Evolutionary conservation across 2,797 vertebrate genomes (phyloP).

Genomic region (Tadarida brasiliensis): DNA sequence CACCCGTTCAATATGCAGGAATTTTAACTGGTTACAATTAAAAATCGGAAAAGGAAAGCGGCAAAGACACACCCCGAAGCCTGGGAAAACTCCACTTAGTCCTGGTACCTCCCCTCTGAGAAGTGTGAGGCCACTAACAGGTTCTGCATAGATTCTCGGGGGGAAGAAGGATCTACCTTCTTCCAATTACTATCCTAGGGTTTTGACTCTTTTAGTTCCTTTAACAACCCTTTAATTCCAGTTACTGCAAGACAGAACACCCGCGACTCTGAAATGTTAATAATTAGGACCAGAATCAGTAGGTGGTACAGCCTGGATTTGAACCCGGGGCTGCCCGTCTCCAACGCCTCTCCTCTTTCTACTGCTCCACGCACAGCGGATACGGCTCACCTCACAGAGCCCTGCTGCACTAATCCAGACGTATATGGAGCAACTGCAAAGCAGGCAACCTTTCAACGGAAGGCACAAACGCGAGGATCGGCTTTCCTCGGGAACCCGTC

Average conservation of each 20-base stretch:
- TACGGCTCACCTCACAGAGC: not conserved
- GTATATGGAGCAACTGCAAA: not conserved
- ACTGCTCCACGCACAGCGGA: not conserved
- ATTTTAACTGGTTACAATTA: not conserved
- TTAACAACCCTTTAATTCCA: not conserved
- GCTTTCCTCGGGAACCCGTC: not conserved
- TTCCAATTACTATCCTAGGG: not conserved
- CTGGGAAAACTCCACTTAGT: not conserved
- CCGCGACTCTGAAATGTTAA: not conserved
- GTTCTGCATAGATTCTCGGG: not conserved
- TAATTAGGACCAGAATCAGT: not conserved
- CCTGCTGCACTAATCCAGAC: not conserved
- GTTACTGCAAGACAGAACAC: not conserved
- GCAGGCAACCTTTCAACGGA: not conserved
- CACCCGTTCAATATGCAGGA: not conserved
- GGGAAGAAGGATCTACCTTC: not conserved
- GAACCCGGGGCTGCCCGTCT: not conserved
- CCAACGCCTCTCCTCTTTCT: not conserved
- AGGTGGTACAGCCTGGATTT: not conserved
- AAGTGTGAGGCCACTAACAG: not conserved
- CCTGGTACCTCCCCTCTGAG: not conserved
- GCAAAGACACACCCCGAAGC: not conserved
- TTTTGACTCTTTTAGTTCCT: not conserved
- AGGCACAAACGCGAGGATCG: not conserved
- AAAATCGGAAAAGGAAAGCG: not conserved